Percentiles rank a stretch among this genome's conserved stretches.
These are phyloP conservation scores for Calcarius ornatus DNA, from an alignment of 2,113 vertebrate species.

Conservation along the genomic window DNA sequence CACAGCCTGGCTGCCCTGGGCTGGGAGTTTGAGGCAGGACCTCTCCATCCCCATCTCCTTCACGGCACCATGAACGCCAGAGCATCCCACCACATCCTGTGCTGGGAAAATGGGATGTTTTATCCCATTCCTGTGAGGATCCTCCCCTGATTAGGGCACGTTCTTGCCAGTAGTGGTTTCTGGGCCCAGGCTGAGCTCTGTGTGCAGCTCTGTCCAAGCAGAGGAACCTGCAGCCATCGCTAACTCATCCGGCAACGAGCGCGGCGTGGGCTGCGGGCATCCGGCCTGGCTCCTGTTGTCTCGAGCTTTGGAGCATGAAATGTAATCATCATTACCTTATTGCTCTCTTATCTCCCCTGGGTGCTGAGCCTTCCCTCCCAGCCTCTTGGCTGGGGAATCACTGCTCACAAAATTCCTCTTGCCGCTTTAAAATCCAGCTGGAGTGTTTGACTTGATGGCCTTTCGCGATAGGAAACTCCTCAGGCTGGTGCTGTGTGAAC, in stretches of 20 bases:
- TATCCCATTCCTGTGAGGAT: neutral
- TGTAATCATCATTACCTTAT: constrained; percentile 22
- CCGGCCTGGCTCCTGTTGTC: neutral
- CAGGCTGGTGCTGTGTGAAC: neutral
- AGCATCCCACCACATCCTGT: neutral
- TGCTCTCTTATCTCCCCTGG: constrained; percentile 15
- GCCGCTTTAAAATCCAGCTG: neutral
- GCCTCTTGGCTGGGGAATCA: neutral
- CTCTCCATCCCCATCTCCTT: neutral
- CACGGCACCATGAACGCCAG: accelerated
- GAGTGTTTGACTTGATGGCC: neutral
- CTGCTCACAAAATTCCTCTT: neutral
- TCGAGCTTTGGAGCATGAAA: constrained; percentile 5
- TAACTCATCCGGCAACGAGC: neutral
- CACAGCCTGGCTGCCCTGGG: accelerated
- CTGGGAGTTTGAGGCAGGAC: neutral
- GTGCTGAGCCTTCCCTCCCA: neutral
- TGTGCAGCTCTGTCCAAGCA: neutral
- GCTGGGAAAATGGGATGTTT: neutral
- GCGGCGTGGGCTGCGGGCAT: neutral
- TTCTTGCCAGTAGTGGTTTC: neutral
- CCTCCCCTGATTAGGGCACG: accelerated
- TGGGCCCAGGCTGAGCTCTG: neutral
- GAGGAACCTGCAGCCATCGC: neutral
- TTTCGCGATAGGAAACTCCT: neutral